These are phyloP conservation scores for Spodoptera littoralis DNA, from an alignment of 2,888 invertebrate species.

Conservation along the genomic window DNA sequence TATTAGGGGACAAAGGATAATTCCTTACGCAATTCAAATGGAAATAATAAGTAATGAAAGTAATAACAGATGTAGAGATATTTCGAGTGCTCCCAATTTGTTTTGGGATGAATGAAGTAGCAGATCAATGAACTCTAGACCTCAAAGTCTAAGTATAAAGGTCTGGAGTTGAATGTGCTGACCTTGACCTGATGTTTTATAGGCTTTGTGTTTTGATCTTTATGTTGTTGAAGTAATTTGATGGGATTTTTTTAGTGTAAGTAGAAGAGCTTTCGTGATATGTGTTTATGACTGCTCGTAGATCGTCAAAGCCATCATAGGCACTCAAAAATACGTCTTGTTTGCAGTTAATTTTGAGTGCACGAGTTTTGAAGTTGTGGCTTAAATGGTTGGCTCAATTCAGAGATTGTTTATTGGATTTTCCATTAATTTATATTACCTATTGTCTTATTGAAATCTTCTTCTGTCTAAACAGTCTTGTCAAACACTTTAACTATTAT, in stretches of 20 bases:
- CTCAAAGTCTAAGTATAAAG: slow-evolving; percentile 12
- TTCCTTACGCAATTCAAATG: slow-evolving; percentile 36
- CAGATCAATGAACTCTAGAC: slow-evolving; percentile 20
- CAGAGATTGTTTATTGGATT: no score
- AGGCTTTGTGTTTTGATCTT: background rate
- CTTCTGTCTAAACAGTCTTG: no score
- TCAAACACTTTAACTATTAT: no score
- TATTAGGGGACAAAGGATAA: slow-evolving; percentile 59
- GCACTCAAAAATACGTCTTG: no score
- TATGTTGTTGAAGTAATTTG: background rate
- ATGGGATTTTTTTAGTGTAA: background rate
- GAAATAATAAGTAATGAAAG: slow-evolving; percentile 21
- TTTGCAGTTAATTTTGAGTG: no score
- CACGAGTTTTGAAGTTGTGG: no score
- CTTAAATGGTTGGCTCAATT: no score
- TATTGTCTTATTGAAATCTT: no score
- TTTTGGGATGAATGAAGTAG: slow-evolving; percentile 11
- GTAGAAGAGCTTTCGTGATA: background rate
- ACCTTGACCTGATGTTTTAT: slow-evolving; percentile 19
- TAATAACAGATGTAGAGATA: background rate
- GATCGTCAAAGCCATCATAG: no score
- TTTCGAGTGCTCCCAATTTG: background rate
- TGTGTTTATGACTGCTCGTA: background rate
- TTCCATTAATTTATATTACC: no score
- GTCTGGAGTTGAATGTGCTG: slow-evolving; percentile 24